These are phyloP conservation scores for Spinus olivaceus DNA, from an alignment of 2,797 vertebrate genomes.

Conservation along the genomic window DNA sequence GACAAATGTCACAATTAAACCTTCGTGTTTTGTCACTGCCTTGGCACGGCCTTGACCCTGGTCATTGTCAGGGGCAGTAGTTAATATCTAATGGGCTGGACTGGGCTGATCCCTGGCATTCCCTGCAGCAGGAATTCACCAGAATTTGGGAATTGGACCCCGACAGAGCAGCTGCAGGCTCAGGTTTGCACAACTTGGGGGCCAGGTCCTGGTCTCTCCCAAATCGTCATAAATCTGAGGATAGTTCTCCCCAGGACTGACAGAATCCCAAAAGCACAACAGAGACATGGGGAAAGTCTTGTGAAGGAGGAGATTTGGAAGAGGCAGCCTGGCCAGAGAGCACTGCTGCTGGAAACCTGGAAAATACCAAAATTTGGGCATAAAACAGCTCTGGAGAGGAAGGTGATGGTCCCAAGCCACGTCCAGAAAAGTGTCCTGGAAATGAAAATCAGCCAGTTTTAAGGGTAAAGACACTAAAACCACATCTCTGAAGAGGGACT, in stretches of 20 bases:
- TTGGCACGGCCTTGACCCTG: neutral
- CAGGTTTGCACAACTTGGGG: rapidly evolving
- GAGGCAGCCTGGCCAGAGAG: neutral
- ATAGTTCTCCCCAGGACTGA: rapidly evolving
- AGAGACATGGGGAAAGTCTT: neutral
- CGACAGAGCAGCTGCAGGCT: neutral
- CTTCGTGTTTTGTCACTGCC: rapidly evolving
- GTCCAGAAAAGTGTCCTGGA: neutral
- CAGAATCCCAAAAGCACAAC: rapidly evolving
- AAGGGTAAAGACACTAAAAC: neutral
- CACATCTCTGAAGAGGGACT: rapidly evolving
- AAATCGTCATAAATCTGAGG: neutral
- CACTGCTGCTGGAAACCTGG: neutral
- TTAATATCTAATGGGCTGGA: constrained; percentile 38
- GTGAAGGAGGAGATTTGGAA: neutral
- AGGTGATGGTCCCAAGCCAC: neutral
- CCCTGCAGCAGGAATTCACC: neutral
- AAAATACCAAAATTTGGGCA: neutral
- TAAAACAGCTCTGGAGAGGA: neutral
- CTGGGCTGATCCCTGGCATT: neutral
- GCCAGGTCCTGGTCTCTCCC: neutral
- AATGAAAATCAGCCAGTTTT: neutral
- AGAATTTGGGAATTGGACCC: neutral
- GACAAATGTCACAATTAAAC: neutral
- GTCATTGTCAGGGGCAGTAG: neutral